Evolutionary conservation across 2,113 vertebrate genomes (phyloP).

Genomic region (Rhineura floridana): DNA sequence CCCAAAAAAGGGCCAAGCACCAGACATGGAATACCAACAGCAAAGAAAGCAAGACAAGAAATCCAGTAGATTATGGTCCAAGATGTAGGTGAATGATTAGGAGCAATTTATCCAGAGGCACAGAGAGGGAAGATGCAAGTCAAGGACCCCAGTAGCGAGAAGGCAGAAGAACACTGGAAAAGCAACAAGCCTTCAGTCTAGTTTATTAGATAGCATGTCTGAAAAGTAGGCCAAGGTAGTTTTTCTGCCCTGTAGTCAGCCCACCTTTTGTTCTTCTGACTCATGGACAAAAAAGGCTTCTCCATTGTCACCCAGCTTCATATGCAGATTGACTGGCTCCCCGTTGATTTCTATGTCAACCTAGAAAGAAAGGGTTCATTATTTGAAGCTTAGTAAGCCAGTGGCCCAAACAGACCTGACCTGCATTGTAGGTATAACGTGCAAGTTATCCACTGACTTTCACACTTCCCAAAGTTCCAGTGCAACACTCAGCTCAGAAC

Average conservation of each 20-base stretch:
- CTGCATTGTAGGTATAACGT: not conserved
- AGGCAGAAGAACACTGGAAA: not conserved
- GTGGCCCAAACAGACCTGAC: not conserved
- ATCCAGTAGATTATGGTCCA: not conserved
- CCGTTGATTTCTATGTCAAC: slow-evolving; percentile 96
- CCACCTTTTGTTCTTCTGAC: slow-evolving; percentile 82
- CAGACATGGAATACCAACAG: not conserved
- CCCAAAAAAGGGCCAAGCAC: not conserved
- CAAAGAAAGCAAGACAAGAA: not conserved
- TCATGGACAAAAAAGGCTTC: slow-evolving; percentile 96
- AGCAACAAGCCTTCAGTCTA: not conserved
- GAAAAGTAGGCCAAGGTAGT: not conserved
- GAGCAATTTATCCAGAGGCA: not conserved
- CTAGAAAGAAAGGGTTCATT: slow-evolving; percentile 62
- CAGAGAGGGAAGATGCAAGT: not conserved
- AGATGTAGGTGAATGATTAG: not conserved
- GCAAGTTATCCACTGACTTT: not conserved
- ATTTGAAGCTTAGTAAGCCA: not conserved
- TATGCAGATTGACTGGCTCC: slow-evolving; percentile 88
- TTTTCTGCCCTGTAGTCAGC: slow-evolving; percentile 1
- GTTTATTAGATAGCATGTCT: not conserved
- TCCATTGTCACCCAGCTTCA: slow-evolving; percentile 95
- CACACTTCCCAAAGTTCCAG: not conserved
- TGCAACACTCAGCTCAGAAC: not conserved
- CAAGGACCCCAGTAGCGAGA: not conserved